Base-by-base conservation (phyloP, 2,113 vertebrate genomes). In the Nothoprocta perdicaria region DNA sequence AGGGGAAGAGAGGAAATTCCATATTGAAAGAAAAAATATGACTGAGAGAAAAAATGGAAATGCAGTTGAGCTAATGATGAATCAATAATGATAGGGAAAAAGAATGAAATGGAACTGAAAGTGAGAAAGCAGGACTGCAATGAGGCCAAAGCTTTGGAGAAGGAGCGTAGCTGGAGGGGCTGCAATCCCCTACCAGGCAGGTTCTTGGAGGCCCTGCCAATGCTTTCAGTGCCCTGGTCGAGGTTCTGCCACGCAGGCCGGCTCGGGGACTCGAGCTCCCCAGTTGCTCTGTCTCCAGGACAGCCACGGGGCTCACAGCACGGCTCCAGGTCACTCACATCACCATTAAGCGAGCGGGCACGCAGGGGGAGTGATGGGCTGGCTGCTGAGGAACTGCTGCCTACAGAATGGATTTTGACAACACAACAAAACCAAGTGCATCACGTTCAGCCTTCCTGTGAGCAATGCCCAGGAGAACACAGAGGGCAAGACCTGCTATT, bases 321-420 rank as follows among this genome's bases (percentile, higher is more conserved):
- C 52, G 77, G 66, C 92, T 84, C 52, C 4, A 72, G 63, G 93
- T 93, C 91, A 94, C 83, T 94, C 92, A 24, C 84, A 75, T 94
- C 94, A 93, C 93, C 89, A 86, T 94, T 88, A 93, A 91, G 95
- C 91, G 88, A 85, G 90, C 80, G 91, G 76, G 90, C 92, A 90
- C 90, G 92, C 90, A 91, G 65, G 85, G 90, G 90, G 95, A 95
- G 80, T 93, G 83, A 93, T 91, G 85, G 92, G 87, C 92, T 86
- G 91, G 93, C 85, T 95, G 89, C 94, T 95, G 74, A 83, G 21
- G 43, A 94, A 88, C 85, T 88, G 92, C 3, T 11, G 85, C 69
- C 85, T 90, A 91, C 80, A 84, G 33, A 95, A 89, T 61, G 83
- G 19, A 31, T 29, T 41, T 31, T 3, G 38, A 40, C 22, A 41